Conservation (phyloP, 2,797 vertebrate species). For the Argentina silus region DNA sequence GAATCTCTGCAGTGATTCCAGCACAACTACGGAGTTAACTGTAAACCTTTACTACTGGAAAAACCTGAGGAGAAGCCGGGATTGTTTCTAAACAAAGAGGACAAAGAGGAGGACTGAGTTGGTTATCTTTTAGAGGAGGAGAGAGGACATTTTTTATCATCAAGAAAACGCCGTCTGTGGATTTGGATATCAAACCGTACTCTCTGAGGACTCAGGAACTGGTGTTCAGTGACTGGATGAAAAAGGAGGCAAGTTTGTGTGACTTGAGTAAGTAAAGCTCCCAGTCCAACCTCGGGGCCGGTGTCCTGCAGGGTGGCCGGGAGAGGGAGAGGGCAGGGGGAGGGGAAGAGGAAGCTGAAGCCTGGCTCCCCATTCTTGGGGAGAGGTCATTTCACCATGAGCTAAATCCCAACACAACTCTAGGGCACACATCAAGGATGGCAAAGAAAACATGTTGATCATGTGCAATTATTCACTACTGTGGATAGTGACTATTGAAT, state of each 20-base stretch:
- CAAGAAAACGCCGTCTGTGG: slow-evolving; percentile 18
- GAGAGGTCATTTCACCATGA: slow-evolving; percentile 62
- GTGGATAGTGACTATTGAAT: slow-evolving; percentile 28
- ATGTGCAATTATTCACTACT: slow-evolving; percentile 38
- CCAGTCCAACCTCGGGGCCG: slow-evolving; percentile 23
- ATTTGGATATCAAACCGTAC: neutral
- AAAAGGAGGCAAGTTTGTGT: slow-evolving; percentile 23
- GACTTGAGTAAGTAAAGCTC: slow-evolving; percentile 63
- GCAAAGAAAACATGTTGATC: slow-evolving; percentile 34
- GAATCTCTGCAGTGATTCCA: slow-evolving; percentile 18
- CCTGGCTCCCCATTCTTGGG: slow-evolving; percentile 56
- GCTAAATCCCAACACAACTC: slow-evolving; percentile 49
- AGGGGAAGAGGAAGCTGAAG: slow-evolving; percentile 61
- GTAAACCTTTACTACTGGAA: neutral
- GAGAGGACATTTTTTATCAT: neutral
- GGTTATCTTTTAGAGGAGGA: slow-evolving; percentile 1
- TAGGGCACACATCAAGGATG: slow-evolving; percentile 34
- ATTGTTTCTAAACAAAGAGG: slow-evolving; percentile 35
- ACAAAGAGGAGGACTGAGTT: slow-evolving; percentile 29
- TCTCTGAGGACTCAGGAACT: slow-evolving; percentile 28
- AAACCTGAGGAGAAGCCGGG: neutral
- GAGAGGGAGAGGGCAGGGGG: slow-evolving; percentile 69
- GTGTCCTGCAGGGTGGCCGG: slow-evolving; percentile 42
- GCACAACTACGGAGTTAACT: neutral
- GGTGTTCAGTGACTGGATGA: slow-evolving; percentile 15